Evolutionary conservation across 2,113 vertebrate genomes (phyloP).

Genomic region (Rhinogobius similis): DNA sequence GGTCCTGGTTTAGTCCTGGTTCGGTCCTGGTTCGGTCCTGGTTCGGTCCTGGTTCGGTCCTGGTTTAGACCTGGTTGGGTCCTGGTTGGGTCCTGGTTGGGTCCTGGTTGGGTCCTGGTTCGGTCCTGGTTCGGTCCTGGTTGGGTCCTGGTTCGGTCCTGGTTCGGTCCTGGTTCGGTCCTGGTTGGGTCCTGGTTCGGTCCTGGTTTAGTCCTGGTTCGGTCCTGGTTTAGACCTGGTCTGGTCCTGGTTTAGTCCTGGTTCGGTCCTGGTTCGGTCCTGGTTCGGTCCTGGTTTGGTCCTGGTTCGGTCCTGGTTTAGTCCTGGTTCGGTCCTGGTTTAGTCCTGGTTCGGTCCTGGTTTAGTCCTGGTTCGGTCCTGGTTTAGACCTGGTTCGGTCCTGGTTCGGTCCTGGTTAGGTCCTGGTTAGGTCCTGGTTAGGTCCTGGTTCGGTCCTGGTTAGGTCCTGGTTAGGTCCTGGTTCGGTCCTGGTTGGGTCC

Average conservation of each 20-base stretch:
- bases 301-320: background rate
- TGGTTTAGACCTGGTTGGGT: too few relatives aligned
- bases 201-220: background rate
- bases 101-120: too few relatives aligned
- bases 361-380: background rate
- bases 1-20: too few relatives aligned
- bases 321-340: background rate
- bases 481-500: background rate
- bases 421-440: background rate
- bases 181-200: too few relatives aligned
- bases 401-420: background rate
- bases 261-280: background rate
- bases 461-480: background rate
- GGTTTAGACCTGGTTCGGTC: background rate
- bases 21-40: too few relatives aligned
- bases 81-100: too few relatives aligned
- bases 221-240: background rate
- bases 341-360: background rate
- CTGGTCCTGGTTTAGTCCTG: background rate
- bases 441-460: background rate
- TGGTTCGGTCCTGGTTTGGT: background rate
- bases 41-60: too few relatives aligned
- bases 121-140: too few relatives aligned
- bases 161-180: too few relatives aligned
- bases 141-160: too few relatives aligned